phyloP scores from a whole-genome alignment of 2,888 invertebrate species.

The Drosophila emarginata region DNA sequence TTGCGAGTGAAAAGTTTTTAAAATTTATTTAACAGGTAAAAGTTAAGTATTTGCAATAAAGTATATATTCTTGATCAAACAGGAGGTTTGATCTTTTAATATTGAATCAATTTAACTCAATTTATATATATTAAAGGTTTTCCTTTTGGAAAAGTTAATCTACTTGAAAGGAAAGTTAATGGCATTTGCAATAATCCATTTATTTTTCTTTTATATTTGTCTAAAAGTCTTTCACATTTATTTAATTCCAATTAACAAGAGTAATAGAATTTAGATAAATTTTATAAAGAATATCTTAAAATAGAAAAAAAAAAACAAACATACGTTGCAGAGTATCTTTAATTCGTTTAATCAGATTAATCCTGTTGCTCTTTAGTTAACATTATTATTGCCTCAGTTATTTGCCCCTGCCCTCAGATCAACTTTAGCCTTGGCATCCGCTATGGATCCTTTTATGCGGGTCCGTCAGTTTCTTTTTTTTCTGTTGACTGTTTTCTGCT shows the following conservation, averaged over 20 bases:
- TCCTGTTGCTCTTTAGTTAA: slow-evolving; percentile 3
- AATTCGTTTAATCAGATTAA: neutral
- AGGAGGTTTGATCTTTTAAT: neutral
- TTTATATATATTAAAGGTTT: too few relatives aligned
- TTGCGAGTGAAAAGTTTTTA: neutral
- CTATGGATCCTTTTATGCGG: slow-evolving; percentile 8
- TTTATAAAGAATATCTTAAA: too few relatives aligned
- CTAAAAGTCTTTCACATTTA: too few relatives aligned
- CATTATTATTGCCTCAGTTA: slow-evolving; percentile 39
- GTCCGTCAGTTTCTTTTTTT: neutral
- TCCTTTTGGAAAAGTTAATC: too few relatives aligned
- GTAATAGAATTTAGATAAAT: too few relatives aligned
- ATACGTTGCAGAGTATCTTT: neutral
- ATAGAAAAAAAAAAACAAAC: too few relatives aligned
- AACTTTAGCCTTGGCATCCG: slow-evolving; percentile 1
- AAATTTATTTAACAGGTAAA: neutral
- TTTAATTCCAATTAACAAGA: too few relatives aligned
- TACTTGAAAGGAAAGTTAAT: too few relatives aligned
- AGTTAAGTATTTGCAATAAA: neutral
- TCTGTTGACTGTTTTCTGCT: neutral
- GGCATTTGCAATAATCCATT: too few relatives aligned
- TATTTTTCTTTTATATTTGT: too few relatives aligned
- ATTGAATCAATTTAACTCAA: neutral
- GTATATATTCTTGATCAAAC: neutral
- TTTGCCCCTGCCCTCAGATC: slow-evolving; percentile 15